A percentile compares a stretch with the other conserved stretches of the same genome.
These are phyloP conservation scores for Laterallus jamaicensis DNA, from an alignment of 2,113 vertebrate genomes.

Conservation along the genomic window DNA sequence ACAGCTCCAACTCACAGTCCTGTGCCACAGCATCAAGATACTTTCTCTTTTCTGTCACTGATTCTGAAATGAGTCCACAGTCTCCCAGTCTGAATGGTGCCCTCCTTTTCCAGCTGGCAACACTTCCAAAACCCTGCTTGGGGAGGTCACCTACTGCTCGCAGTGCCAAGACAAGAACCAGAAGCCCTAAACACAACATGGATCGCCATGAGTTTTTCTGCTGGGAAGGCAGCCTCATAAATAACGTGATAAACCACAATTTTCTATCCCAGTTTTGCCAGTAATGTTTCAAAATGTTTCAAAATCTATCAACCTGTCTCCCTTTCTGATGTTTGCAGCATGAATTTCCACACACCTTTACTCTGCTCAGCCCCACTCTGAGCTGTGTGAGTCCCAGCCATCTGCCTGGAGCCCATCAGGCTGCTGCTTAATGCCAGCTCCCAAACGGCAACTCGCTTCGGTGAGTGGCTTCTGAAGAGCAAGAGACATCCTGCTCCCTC, in stretches of 20 bases:
- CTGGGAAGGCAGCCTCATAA: background rate
- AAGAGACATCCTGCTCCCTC: background rate
- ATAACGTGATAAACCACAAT: background rate
- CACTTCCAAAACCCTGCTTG: background rate
- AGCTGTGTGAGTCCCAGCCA: background rate
- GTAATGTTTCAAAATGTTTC: background rate
- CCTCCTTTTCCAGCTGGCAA: background rate
- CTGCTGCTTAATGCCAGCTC: background rate
- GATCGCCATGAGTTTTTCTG: background rate
- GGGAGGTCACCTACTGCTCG: background rate
- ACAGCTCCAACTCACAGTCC: background rate
- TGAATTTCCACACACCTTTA: background rate
- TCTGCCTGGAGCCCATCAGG: background rate
- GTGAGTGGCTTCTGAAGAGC: background rate
- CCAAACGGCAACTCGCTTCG: rapidly evolving
- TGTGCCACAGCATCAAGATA: background rate
- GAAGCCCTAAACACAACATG: background rate
- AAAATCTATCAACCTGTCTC: background rate
- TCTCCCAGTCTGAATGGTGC: background rate
- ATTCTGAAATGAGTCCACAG: background rate
- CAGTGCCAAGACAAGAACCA: background rate
- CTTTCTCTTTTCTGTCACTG: background rate
- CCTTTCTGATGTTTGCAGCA: background rate
- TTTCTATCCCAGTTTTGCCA: background rate
- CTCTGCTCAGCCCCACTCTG: rapidly evolving